Base-by-base conservation (phyloP, 1,140 invertebrate genomes). In the Linepithema humile region DNA sequence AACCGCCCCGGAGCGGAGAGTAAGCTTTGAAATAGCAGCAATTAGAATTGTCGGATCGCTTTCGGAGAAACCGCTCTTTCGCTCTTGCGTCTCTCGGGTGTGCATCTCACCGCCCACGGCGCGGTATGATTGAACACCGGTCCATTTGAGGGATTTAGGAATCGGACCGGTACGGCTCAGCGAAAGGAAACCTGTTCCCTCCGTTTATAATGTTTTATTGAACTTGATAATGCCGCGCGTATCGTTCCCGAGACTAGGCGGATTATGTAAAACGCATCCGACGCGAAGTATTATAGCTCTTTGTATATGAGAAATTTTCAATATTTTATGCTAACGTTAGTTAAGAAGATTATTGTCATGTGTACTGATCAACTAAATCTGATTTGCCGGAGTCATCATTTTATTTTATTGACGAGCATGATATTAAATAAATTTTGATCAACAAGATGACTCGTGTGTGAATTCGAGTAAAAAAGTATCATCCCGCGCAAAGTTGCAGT, bases 41-140 rank as follows among this genome's bases (percentile, higher is more conserved):
- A 92, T 92, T 92, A 92, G 90, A 91, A 90, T 90, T 77, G 87
- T 87, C 86, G 84, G 84, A 65, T 84, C 87, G 72, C 67, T 70
- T 90, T 87, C 87, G 67, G 35, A 50, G 86, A 89, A 89, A 57
- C 43, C 60, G 32, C 50, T 65, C 29, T 60, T 38, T 40, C 17
- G 4, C 40, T 60, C 40, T 50, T 45, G 17, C 69, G 29, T 26
- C n/a, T 69, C 60, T 57, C 43, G n/a, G 45, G 17, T 17, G 75
- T 43, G 62, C 60, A 20, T 38, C 55, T 53, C 60, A 85, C 53
- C 50, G 86, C 87, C 86, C 55, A 83, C 57, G 87, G 87, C 73
- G 50, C 10, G 53, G 60, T 48, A 74, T 45, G 85, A 72, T 53
- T 20, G 29, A 48, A 57, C 23, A n/a, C 38, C 48, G 85, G 50